Evolutionary conservation across 2,113 vertebrate genomes (phyloP), one percentile per base, ranked within the genome.

Genomic region (Lutjanus erythropterus): DNA sequence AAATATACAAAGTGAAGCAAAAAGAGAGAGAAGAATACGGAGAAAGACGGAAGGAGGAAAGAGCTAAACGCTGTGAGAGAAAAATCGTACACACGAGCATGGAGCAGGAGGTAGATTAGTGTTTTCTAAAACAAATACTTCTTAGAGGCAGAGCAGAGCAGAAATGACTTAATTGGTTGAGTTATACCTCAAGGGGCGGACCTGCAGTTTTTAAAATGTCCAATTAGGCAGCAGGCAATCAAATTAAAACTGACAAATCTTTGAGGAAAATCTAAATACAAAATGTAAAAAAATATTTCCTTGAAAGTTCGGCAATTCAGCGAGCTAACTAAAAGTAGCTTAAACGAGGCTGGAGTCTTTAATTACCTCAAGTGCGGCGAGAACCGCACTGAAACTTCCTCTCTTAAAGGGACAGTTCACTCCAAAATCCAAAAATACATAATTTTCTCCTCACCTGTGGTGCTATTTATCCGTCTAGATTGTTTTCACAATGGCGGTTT

Each of bases 91-190:
- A 33, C 68, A 58, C 9, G 59, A 72, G 55, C 56, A 69, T 23
- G 60, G 53, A 56, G 44, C 65, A 53, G 33, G 37, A 46, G 37
- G 49, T 49, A 75, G 21, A 71, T 14, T 59, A 64, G 50, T 55
- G 66, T 71, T 80, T 71, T 50, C 59, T 50, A 65, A 78, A 64
- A 60, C 65, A 73, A 79, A 75, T 76, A 66, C 74, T 61, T 86
- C 76, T 62, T 8, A 23, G 42, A 65, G 71, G 49, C 62, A 70
- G 58, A 83, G 33, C 46, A 31, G 35, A 80, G 27, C 21, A 47
- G 41, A 72, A 66, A 77, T 25, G 0, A 65, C 58, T 53, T 67
- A 65, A 78, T 73, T 76, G 41, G 50, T 52, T 50, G 50, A 69
- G 33, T 74, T 19, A 68, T 31, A 72, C 31, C 52, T 62, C 44